Evolutionary conservation across 2,113 vertebrate species (phyloP).

Genomic region (Chaenocephalus aceratus): DNA sequence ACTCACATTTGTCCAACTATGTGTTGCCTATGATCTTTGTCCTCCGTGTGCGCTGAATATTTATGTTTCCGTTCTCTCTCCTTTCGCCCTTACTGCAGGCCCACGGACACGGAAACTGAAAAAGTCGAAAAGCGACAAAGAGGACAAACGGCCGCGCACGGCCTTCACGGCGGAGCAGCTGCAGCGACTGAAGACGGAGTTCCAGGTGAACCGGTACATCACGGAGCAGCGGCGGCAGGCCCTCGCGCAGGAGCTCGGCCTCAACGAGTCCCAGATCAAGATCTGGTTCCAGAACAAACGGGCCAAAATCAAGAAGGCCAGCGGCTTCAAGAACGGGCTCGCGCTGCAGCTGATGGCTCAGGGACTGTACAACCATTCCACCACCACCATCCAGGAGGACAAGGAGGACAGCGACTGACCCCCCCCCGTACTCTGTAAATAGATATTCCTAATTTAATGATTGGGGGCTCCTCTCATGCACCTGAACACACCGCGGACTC

Average conservation of each 20-base stretch:
- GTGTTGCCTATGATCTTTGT: background rate
- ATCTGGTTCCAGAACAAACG: constrained; percentile 94
- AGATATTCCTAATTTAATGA: constrained; percentile 92
- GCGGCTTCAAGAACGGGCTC: constrained; percentile 88
- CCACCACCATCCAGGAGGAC: constrained; percentile 91
- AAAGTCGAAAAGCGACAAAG: constrained; percentile 89
- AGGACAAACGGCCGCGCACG: constrained; percentile 90
- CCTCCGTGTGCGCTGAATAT: constrained; percentile 60
- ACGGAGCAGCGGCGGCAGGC: constrained; percentile 89
- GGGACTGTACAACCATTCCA: constrained; percentile 92
- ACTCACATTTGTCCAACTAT: background rate
- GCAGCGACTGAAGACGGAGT: constrained; percentile 89
- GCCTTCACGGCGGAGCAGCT: constrained; percentile 93
- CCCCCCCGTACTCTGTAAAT: constrained; percentile 57
- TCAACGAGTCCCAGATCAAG: constrained; percentile 92
- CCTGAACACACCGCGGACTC: too few relatives aligned
- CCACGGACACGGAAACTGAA: constrained; percentile 95
- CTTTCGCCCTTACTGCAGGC: constrained; percentile 85
- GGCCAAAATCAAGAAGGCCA: constrained; percentile 91
- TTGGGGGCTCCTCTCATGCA: constrained; percentile 64
- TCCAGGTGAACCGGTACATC: constrained; percentile 90
- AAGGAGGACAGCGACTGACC: constrained; percentile 91
- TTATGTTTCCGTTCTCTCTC: constrained; percentile 66
- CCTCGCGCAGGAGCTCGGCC: constrained; percentile 88
- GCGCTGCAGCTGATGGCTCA: constrained; percentile 92